These are phyloP conservation scores for Sthenelais limicola DNA, from an alignment of 2,888 invertebrate genomes.

Conservation along the genomic window DNA sequence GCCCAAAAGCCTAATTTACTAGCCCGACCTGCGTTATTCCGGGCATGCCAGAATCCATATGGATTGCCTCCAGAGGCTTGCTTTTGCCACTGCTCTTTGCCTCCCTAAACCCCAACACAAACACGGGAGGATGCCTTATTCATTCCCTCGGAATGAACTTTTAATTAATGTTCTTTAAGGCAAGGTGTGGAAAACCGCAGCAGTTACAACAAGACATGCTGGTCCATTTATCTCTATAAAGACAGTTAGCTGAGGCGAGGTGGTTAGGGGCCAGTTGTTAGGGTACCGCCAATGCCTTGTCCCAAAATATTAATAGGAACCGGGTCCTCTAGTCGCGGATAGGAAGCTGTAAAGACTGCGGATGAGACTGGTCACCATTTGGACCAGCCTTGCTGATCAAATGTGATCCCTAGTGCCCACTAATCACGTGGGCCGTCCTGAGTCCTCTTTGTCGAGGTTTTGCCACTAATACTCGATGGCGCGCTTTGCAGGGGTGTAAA, in stretches of 20 bases:
- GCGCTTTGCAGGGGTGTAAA: too few species aligned
- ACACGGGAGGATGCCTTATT: slow-evolving; percentile 34
- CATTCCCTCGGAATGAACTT: slow-evolving; percentile 31
- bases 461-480: too few species aligned
- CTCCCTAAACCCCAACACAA: not conserved
- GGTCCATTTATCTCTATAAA: slow-evolving; percentile 28
- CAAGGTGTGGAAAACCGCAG: slow-evolving; percentile 29
- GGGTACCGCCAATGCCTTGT: not conserved
- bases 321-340: not conserved
- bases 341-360: slow-evolving; percentile 27
- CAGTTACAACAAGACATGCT: slow-evolving; percentile 15
- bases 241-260: slow-evolving; percentile 9
- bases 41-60: too few species aligned
- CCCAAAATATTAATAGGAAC: slow-evolving; percentile 32
- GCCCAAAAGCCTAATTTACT: too few species aligned
- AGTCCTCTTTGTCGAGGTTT: too few species aligned
- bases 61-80: too few species aligned
- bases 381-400: slow-evolving; percentile 28
- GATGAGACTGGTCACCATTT: slow-evolving; percentile 3
- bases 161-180: slow-evolving; percentile 36
- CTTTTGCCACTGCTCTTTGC: too few species aligned
- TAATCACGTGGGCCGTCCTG: slow-evolving; percentile 16
- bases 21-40: too few species aligned
- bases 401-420: slow-evolving; percentile 2
- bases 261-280: not conserved